These are phyloP conservation scores for Temnothorax longispinosus DNA, from an alignment of 1,140 invertebrate species.

Conservation along the genomic window DNA sequence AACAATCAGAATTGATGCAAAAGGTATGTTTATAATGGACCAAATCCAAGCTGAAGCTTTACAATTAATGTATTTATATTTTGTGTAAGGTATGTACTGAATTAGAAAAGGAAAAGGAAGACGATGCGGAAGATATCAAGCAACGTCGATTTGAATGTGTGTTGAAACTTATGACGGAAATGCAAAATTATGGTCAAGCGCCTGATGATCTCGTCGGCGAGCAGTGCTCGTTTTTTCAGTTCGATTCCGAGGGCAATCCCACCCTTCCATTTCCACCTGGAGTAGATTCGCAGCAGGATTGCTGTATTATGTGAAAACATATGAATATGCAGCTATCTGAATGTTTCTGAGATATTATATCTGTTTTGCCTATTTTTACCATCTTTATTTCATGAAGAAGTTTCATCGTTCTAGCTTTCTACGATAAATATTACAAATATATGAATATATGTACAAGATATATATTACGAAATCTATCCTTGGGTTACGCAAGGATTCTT, in stretches of 20 bases:
- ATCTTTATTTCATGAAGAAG: not conserved
- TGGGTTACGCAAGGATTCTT: not conserved
- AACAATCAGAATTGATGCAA: slow-evolving; percentile 92
- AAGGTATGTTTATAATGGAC: slow-evolving; percentile 82
- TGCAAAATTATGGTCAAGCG: slow-evolving; percentile 94
- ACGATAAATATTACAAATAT: not conserved
- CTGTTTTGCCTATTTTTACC: not conserved
- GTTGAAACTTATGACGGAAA: slow-evolving; percentile 93
- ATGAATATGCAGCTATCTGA: not conserved
- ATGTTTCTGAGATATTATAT: slow-evolving; percentile 6
- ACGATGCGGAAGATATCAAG: slow-evolving; percentile 91
- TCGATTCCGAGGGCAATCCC: slow-evolving; percentile 78
- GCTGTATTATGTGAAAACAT: slow-evolving; percentile 80
- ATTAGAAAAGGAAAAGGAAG: slow-evolving; percentile 91
- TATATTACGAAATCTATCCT: not conserved
- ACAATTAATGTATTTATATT: not conserved
- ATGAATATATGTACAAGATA: not conserved
- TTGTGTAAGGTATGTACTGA: slow-evolving; percentile 88
- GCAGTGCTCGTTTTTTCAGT: slow-evolving; percentile 81
- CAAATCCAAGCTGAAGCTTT: slow-evolving; percentile 6
- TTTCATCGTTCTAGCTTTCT: not conserved
- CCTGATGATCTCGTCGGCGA: slow-evolving; percentile 94
- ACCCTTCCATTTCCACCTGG: slow-evolving; percentile 73
- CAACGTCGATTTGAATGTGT: slow-evolving; percentile 92
- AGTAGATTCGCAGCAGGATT: slow-evolving; percentile 78